A percentile compares a stretch with the other conserved stretches of the same genome.
Evolutionary conservation across 2,888 invertebrate species (phyloP).

Genomic region (Phyllotreta striolata): DNA sequence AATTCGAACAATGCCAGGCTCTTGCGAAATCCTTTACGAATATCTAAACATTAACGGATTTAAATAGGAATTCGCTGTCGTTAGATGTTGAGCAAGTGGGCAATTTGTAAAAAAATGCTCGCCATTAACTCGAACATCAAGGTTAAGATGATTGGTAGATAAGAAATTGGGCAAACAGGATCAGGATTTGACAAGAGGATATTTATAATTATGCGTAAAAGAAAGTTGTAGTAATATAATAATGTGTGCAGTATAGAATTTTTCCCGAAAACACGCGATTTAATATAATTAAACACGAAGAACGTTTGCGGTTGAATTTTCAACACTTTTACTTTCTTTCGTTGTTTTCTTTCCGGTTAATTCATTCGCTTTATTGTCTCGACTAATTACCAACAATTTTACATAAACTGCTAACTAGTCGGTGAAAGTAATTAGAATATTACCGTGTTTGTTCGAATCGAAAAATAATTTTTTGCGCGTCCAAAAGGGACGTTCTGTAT

Average conservation of each 20-base stretch:
- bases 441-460: too few species aligned
- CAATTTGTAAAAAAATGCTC: slow-evolving; percentile 21
- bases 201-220: neutral
- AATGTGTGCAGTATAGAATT: neutral
- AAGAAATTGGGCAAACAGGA: too few species aligned
- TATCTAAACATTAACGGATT: neutral
- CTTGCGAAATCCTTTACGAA: slow-evolving; percentile 1
- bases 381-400: slow-evolving; percentile 1
- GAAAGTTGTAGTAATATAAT: neutral
- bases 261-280: neutral
- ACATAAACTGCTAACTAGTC: slow-evolving; percentile 4
- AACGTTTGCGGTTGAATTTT: neutral
- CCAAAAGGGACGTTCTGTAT: too few species aligned
- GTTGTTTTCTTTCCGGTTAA: slow-evolving; percentile 16
- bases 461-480: too few species aligned
- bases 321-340: slow-evolving; percentile 17
- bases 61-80: slow-evolving; percentile 18
- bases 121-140: too few species aligned
- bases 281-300: slow-evolving; percentile 6
- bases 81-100: slow-evolving; percentile 16
- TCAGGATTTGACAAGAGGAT: too few species aligned
- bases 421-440: neutral
- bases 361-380: neutral
- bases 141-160: too few species aligned
- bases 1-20: too few species aligned